Conservation (phyloP, 2,888 invertebrate species). For the Erpobdella octoculata region DNA sequence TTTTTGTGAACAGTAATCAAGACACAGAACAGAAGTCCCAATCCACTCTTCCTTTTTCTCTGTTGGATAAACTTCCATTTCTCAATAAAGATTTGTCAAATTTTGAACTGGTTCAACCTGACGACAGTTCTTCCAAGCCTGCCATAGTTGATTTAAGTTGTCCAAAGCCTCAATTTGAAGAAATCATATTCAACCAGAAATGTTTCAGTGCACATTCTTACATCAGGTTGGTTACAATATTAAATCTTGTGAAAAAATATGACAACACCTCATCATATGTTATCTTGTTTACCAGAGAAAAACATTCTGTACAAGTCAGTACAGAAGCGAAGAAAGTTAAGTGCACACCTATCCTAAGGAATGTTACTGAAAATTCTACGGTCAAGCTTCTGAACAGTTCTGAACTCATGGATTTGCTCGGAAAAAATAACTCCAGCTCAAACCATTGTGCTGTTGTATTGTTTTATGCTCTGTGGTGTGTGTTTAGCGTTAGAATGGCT, state of each 20-base stretch:
- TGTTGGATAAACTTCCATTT: neutral
- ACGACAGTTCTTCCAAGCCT: neutral
- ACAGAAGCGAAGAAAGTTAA: neutral
- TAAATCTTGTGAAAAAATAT: neutral
- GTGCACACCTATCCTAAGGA: neutral
- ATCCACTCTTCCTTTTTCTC: neutral
- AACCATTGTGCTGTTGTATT: slow-evolving; percentile 62
- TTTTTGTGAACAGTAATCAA: neutral
- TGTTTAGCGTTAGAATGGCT: slow-evolving; percentile 80
- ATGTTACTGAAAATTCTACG: neutral
- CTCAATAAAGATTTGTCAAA: neutral
- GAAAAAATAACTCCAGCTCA: neutral
- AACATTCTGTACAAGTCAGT: neutral
- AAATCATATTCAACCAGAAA: neutral
- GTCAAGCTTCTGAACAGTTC: slow-evolving; percentile 11
- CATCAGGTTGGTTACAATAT: neutral
- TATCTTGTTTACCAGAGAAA: neutral
- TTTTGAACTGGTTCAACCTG: neutral
- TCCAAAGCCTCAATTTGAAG: neutral
- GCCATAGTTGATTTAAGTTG: neutral
- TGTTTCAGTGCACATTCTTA: neutral
- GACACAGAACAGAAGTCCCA: neutral
- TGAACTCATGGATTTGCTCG: neutral
- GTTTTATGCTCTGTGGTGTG: slow-evolving; percentile 81
- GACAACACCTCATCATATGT: neutral